Evolutionary conservation across 2,888 invertebrate species (phyloP), one percentile per base, ranked within the genome.

Genomic region (Chymomyza procnemis): DNA sequence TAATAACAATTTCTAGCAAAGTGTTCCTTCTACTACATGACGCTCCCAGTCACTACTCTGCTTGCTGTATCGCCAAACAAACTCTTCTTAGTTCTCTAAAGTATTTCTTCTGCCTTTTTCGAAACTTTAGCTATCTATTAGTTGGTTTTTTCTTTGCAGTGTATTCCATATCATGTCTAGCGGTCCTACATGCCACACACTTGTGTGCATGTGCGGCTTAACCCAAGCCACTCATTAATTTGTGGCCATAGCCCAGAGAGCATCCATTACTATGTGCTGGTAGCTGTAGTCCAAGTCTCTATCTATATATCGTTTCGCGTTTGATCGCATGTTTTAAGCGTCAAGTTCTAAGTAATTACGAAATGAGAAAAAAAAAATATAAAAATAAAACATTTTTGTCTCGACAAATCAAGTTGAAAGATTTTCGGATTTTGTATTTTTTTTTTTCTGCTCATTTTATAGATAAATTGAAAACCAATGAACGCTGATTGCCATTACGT

Each of bases 301-400:
- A 26, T 26, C 26, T 41, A 12, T 9, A 3, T 14, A 41, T 12
- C 34, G 0, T 14, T 41, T 41, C 3, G 34, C 9, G 34, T 41
- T 41, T 41, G 34, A 41, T 41, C 34, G 34, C 34, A 41, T 41
- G 34, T 41, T 5, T 14, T 12, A 12, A 41, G 34, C 12, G 34
- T 41, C 34, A 41, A 50, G 54, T 54, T 54, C 54, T 54, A 54
- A 54, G 54, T 22, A 54, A 54, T 54, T 54, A 54, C 22, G n/a
- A n/a, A n/a, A n/a, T n/a, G n/a, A n/a, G n/a, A n/a, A n/a, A n/a
- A n/a, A n/a, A n/a, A n/a, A n/a, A n/a, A n/a, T n/a, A n/a, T n/a
- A n/a, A n/a, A n/a, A n/a, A n/a, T n/a, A 54, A 21, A 54, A 54
- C 22, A 21, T 22, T 54, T 19, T 22, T 19, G 19, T 19, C 50